A percentile compares a stretch with the other conserved stretches of the same genome.
Evolutionary conservation across 2,797 vertebrate species (phyloP).

Genomic region (Myotis vivesi): DNA sequence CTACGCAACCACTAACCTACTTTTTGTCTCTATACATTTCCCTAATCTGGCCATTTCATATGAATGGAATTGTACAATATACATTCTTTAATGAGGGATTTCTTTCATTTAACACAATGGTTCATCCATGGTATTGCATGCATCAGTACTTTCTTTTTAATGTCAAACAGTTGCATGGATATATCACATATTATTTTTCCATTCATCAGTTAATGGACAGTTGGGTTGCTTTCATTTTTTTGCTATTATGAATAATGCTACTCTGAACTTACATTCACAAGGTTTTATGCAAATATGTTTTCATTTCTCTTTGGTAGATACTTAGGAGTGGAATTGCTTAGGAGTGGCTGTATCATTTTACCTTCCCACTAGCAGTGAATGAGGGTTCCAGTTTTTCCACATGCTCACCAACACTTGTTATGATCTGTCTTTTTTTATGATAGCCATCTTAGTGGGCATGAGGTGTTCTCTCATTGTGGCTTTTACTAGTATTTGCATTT

Average conservation of each 20-base stretch:
- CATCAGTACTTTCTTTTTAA: not conserved
- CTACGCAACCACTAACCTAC: not conserved
- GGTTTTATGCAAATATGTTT: not conserved
- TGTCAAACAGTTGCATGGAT: not conserved
- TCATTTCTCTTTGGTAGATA: not conserved
- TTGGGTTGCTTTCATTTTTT: not conserved
- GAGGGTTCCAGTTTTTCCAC: not conserved
- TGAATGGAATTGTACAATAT: not conserved
- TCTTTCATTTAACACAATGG: not conserved
- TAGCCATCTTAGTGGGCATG: not conserved
- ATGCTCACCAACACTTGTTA: not conserved
- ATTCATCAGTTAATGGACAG: not conserved
- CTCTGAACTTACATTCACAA: not conserved
- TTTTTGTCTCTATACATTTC: not conserved
- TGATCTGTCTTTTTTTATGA: not conserved
- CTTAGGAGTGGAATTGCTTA: not conserved
- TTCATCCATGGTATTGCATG: not conserved
- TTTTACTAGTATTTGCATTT: constrained; percentile 11
- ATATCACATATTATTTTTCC: not conserved
- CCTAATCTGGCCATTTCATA: not conserved
- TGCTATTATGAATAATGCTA: not conserved
- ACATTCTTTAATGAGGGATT: not conserved
- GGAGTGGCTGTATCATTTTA: not conserved
- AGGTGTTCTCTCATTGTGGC: not conserved
- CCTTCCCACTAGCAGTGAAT: not conserved